Evolutionary conservation across 2,888 invertebrate genomes (phyloP).

Genomic region (Clunio marinus): DNA sequence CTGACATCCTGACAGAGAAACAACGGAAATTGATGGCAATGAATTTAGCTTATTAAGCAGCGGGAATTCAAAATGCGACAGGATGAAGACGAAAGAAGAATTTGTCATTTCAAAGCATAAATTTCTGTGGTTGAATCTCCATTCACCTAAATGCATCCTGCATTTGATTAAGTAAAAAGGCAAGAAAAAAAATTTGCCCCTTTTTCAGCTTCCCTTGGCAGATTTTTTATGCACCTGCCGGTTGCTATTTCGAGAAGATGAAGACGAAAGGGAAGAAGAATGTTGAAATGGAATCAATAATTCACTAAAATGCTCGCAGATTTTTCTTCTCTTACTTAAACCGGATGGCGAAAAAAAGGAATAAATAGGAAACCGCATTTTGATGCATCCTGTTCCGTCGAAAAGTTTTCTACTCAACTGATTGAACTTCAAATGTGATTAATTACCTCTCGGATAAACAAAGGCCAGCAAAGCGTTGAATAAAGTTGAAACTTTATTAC

Average conservation of each 20-base stretch:
- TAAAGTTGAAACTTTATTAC: too few species aligned
- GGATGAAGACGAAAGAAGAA: not conserved
- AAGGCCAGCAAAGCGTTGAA: too few species aligned
- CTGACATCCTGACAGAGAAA: not conserved
- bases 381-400: slow-evolving; percentile 14
- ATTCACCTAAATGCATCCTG: slow-evolving; percentile 23
- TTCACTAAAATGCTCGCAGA: not conserved
- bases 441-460: too few species aligned
- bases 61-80: not conserved
- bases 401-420: too few species aligned
- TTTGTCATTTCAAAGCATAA: not conserved
- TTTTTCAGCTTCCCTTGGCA: slow-evolving; percentile 25
- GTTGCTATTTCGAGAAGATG: not conserved
- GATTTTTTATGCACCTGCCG: slow-evolving; percentile 27
- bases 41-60: not conserved
- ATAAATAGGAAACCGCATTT: slow-evolving; percentile 14
- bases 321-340: not conserved
- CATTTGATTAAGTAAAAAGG: not conserved
- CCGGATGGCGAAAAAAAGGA: slow-evolving; percentile 8
- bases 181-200: not conserved
- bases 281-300: not conserved
- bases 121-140: slow-evolving; percentile 5
- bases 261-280: not conserved
- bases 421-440: too few species aligned
- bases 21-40: slow-evolving; percentile 28